phyloP scores from a whole-genome alignment of 2,113 vertebrate species.

The Seriola aureovittata region DNA sequence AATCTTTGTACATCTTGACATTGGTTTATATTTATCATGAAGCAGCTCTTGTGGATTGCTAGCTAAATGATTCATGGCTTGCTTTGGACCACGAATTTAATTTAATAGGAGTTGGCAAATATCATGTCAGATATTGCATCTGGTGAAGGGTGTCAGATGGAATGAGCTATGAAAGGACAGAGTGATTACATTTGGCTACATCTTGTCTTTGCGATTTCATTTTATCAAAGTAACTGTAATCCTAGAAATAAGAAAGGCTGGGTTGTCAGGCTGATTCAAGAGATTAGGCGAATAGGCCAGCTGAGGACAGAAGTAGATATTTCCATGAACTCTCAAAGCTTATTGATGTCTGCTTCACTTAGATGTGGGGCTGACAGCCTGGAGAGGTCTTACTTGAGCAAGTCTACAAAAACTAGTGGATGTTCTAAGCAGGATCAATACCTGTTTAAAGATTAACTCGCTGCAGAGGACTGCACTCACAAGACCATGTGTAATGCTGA shows the following conservation, averaged over 20 bases:
- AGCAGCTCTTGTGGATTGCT: constrained; percentile 16
- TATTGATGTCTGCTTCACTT: constrained; percentile 32
- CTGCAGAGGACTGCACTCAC: neutral
- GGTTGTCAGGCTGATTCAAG: neutral
- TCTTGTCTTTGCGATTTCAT: neutral
- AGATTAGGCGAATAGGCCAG: neutral
- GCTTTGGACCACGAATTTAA: constrained; percentile 29
- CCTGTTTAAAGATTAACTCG: constrained; percentile 32
- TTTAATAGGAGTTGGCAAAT: constrained; percentile 36
- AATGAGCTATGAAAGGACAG: constrained; percentile 19
- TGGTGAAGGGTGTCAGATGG: constrained; percentile 6
- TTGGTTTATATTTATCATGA: constrained; percentile 57
- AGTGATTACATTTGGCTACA: constrained; percentile 15
- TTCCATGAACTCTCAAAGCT: constrained; percentile 8
- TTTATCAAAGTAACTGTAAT: constrained; percentile 26
- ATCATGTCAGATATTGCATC: constrained; percentile 35
- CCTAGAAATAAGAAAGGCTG: constrained; percentile 3
- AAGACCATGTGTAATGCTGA: neutral
- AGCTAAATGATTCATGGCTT: constrained; percentile 45
- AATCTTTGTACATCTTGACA: constrained; percentile 51
- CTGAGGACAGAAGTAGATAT: constrained; percentile 12
- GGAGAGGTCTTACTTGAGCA: neutral
- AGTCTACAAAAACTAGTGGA: constrained; percentile 13
- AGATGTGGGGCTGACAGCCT: neutral
- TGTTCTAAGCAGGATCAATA: constrained; percentile 23